Conservation (phyloP, 2,797 vertebrate species). For the Sebastes glaucus region DNA sequence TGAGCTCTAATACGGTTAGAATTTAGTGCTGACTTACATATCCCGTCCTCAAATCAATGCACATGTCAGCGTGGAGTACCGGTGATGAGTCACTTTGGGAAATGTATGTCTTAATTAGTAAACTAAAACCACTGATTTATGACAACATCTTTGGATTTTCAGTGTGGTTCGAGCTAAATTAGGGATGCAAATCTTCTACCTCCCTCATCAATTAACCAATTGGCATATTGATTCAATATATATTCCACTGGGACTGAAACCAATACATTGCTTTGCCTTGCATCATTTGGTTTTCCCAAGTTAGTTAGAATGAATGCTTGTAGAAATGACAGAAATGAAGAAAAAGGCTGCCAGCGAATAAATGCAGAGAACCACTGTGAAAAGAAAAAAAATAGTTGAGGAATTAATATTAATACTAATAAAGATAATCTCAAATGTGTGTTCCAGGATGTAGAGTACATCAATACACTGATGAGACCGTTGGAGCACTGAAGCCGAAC, state of each 20-base stretch:
- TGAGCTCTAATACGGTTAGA: slow-evolving; percentile 32
- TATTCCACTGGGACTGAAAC: slow-evolving; percentile 38
- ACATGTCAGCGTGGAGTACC: slow-evolving; percentile 33
- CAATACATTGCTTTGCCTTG: slow-evolving; percentile 45
- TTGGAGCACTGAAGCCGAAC: slow-evolving; percentile 16
- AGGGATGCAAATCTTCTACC: slow-evolving; percentile 16
- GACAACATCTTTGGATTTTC: slow-evolving; percentile 16
- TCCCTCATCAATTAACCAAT: slow-evolving; percentile 56
- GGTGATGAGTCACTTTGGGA: slow-evolving; percentile 22
- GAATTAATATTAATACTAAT: background rate
- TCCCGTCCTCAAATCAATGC: slow-evolving; percentile 54
- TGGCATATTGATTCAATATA: slow-evolving; percentile 54
- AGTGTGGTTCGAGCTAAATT: slow-evolving; percentile 12
- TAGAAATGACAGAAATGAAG: slow-evolving; percentile 12
- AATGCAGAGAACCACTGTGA: background rate
- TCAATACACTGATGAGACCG: slow-evolving; percentile 19
- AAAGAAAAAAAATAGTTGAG: background rate
- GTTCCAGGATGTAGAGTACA: background rate
- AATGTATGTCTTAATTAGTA: slow-evolving; percentile 32
- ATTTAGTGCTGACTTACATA: slow-evolving; percentile 69
- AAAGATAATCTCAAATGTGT: background rate
- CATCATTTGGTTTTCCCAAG: slow-evolving; percentile 36
- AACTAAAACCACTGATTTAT: slow-evolving; percentile 31
- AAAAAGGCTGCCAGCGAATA: background rate
- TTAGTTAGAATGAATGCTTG: background rate